Evolutionary conservation across 2,888 invertebrate genomes (phyloP).

Genomic region (Caenorhabditis sp.): DNA sequence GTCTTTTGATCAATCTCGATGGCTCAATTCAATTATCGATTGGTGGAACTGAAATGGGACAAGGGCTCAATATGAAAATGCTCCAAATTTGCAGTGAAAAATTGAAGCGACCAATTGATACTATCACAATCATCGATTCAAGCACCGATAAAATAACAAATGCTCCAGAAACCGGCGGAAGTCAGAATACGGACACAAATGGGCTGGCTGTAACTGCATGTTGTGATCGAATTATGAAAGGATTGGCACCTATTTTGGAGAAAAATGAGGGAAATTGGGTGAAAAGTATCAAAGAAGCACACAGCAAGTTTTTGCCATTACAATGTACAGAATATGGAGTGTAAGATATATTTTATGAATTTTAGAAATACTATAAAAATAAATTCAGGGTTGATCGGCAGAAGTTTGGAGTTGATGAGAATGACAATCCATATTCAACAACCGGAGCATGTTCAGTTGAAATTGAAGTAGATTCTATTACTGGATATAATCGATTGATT

Average conservation of each 20-base stretch:
- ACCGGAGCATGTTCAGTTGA: slow-evolving; percentile 85
- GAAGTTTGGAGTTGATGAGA: slow-evolving; percentile 25
- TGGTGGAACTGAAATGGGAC: slow-evolving; percentile 91
- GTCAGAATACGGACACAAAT: slow-evolving; percentile 86
- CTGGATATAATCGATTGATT: slow-evolving; percentile 86
- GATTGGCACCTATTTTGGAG: slow-evolving; percentile 22
- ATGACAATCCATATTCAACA: slow-evolving; percentile 78
- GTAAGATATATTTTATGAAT: slow-evolving; percentile 29
- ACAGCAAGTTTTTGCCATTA: slow-evolving; percentile 33
- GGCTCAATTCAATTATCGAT: slow-evolving; percentile 87
- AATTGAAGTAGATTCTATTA: slow-evolving; percentile 90
- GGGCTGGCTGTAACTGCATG: slow-evolving; percentile 82
- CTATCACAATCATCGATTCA: slow-evolving; percentile 51
- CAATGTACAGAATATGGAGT: slow-evolving; percentile 50
- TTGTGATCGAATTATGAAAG: slow-evolving; percentile 23
- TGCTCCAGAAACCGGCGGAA: slow-evolving; percentile 87
- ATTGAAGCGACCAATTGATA: slow-evolving; percentile 73
- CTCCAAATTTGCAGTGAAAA: slow-evolving; percentile 82
- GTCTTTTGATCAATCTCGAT: slow-evolving; percentile 82
- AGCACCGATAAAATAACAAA: slow-evolving; percentile 77
- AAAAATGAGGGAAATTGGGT: slow-evolving; percentile 44
- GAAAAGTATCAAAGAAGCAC: slow-evolving; percentile 42
- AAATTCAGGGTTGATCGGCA: slow-evolving; percentile 43
- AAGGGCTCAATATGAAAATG: slow-evolving; percentile 94
- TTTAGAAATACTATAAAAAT: not conserved